Conservation (phyloP, 2,888 invertebrate species). For the Heliconius ethilla region DNA sequence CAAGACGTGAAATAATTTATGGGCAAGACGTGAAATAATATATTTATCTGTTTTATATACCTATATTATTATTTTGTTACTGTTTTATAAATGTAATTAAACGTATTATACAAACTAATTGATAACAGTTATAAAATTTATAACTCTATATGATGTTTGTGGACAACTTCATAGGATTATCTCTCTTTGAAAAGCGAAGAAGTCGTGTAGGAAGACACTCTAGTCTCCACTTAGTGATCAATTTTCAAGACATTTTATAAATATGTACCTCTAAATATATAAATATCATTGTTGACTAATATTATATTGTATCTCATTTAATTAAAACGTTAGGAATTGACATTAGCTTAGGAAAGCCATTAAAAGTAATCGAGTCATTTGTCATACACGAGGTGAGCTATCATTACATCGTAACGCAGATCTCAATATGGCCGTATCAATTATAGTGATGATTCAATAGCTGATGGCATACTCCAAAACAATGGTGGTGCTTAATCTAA, state of each 20-base stretch:
- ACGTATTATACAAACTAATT: not conserved
- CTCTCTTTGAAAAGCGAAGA: too few species aligned
- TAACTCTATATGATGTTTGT: too few species aligned
- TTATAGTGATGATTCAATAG: constrained; percentile 40
- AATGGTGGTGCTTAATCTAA: constrained; percentile 23
- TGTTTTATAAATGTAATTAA: not conserved
- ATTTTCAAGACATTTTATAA: too few species aligned
- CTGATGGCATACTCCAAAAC: constrained; percentile 24
- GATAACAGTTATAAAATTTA: too few species aligned
- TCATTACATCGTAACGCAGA: constrained; percentile 36
- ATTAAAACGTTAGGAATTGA: constrained; percentile 35
- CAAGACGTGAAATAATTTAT: not conserved
- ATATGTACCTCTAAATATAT: too few species aligned
- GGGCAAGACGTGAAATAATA: not conserved
- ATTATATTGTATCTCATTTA: constrained; percentile 23
- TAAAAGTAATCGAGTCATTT: constrained; percentile 40
- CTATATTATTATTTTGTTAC: not conserved
- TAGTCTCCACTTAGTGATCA: too few species aligned
- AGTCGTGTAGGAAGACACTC: too few species aligned
- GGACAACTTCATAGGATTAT: too few species aligned
- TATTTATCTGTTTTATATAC: not conserved
- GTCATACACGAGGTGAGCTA: constrained; percentile 39
- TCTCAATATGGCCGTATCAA: constrained; percentile 37
- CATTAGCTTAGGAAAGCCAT: constrained; percentile 37
- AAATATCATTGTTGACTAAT: not conserved